Evolutionary conservation across 2,113 vertebrate genomes (phyloP).

Genomic region (Irena cyanogastra): DNA sequence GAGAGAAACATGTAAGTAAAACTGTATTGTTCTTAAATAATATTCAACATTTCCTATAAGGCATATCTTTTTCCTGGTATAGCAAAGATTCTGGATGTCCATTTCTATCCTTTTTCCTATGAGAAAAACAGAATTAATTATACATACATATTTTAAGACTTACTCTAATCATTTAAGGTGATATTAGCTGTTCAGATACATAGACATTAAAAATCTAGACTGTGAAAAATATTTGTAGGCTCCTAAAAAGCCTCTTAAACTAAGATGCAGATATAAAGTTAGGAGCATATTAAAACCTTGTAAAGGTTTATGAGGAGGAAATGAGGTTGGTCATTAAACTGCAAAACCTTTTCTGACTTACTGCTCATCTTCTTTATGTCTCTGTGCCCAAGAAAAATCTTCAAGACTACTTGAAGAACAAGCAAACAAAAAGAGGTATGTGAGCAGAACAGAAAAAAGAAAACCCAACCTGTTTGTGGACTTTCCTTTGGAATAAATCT

Average conservation of each 20-base stretch:
- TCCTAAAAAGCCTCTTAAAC: neutral
- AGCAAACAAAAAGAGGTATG: neutral
- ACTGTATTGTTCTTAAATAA: neutral
- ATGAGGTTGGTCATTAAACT: neutral
- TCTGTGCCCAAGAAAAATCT: neutral
- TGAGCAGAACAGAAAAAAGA: neutral
- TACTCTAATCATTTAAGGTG: neutral
- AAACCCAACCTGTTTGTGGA: fast-evolving
- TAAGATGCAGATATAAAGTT: neutral
- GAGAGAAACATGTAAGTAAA: neutral
- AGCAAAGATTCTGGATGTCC: neutral
- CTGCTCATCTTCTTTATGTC: neutral
- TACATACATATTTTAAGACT: neutral
- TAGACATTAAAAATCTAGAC: neutral
- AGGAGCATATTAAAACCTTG: neutral
- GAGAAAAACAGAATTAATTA: neutral
- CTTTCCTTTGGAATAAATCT: neutral
- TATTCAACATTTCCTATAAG: neutral
- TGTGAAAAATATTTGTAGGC: neutral
- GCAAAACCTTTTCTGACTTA: neutral
- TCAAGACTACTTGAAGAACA: neutral
- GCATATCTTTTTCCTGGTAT: neutral
- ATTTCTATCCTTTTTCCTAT: neutral
- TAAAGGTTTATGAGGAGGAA: neutral
- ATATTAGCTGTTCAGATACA: neutral